Conservation (phyloP, 1,140 invertebrate species). For the Tetragonula clypearis region DNA sequence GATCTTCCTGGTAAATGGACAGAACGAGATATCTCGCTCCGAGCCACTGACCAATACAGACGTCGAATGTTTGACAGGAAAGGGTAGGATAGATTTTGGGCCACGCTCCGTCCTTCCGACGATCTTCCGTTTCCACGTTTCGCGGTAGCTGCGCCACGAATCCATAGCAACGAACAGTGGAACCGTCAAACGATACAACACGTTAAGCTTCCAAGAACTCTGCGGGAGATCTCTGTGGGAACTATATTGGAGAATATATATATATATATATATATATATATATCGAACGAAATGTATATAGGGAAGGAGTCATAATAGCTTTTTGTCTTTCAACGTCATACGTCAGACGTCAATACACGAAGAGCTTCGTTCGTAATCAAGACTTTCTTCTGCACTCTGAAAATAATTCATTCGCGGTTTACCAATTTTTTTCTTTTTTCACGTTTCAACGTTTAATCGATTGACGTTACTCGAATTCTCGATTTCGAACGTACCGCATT, state of each 20-base stretch:
- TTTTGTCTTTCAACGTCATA: constrained; percentile 23
- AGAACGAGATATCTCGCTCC: constrained; percentile 18
- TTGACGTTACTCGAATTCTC: too few species aligned
- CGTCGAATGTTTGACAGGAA: constrained; percentile 70
- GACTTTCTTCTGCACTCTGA: not conserved
- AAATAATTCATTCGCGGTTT: not conserved
- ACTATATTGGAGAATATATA: constrained; percentile 26
- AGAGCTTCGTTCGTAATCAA: not conserved
- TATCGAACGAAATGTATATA: constrained; percentile 32
- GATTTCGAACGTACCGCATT: too few species aligned
- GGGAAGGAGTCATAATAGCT: constrained; percentile 41
- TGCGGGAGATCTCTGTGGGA: constrained; percentile 60
- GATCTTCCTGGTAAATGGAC: constrained; percentile 45
- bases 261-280: not conserved
- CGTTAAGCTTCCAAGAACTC: constrained; percentile 64
- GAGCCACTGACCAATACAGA: constrained; percentile 45
- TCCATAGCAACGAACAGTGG: constrained; percentile 42
- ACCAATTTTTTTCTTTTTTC: not conserved
- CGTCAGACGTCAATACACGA: not conserved
- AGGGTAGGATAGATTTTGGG: constrained; percentile 59
- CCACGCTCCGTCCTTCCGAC: constrained; percentile 61
- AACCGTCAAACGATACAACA: constrained; percentile 63
- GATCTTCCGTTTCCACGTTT: constrained; percentile 49
- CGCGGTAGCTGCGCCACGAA: constrained; percentile 58
- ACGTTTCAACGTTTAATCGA: not conserved